A percentile compares a stretch with the other conserved stretches of the same genome.
phyloP scores from a whole-genome alignment of 2,113 vertebrate species.

The Thomomys bottae region DNA sequence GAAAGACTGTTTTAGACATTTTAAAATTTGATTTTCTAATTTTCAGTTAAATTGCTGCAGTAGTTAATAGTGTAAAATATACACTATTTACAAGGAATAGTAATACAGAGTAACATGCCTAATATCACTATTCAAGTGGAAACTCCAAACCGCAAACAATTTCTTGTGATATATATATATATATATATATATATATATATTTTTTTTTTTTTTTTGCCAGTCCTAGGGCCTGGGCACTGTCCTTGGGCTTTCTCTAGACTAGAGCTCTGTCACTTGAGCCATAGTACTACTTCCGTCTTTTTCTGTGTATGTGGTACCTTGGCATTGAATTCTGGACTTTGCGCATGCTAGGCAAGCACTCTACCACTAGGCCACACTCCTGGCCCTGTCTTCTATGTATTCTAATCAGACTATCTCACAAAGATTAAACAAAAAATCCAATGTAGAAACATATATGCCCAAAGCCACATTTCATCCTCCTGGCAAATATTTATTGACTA shows the following conservation, averaged over 20 bases:
- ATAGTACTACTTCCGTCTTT: too few species aligned
- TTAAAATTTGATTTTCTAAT: conserved; percentile 16
- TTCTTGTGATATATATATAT: not conserved
- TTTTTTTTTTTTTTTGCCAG: too few species aligned
- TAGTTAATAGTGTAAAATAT: not conserved
- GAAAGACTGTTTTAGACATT: conserved; percentile 24
- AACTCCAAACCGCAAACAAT: not conserved
- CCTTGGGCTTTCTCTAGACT: too few species aligned
- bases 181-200: too few species aligned
- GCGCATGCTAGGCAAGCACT: too few species aligned
- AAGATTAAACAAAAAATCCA: not conserved
- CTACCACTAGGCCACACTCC: too few species aligned
- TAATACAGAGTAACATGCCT: not conserved
- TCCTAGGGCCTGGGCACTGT: too few species aligned
- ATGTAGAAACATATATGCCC: not conserved
- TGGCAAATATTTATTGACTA: not conserved
- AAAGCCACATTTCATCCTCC: not conserved
- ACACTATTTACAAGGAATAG: conserved; percentile 6
- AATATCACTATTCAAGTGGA: not conserved
- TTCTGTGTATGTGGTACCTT: too few species aligned
- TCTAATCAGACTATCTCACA: not conserved
- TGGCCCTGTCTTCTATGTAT: not conserved
- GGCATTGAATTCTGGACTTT: too few species aligned
- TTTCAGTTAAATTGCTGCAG: conserved; percentile 32
- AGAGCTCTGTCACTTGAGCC: too few species aligned